Base-by-base conservation (phyloP, 2,113 vertebrate species). In the Ciconia maguari region DNA sequence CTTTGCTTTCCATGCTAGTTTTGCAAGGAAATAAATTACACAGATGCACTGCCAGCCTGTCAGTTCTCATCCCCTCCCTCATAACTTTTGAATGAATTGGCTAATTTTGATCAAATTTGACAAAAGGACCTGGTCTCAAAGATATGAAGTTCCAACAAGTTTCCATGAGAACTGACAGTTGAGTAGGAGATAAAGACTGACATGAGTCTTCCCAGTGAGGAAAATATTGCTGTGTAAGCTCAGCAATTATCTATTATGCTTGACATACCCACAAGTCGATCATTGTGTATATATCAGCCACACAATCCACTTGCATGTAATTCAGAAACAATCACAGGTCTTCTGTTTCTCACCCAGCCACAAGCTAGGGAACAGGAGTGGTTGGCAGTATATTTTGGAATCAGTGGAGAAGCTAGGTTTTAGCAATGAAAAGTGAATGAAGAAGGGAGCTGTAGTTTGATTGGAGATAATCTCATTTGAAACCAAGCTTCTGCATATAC, bases 171-270 rank as follows among this genome's bases (percentile, higher is more conserved):
- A 96, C 77, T 96, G 95, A 94, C 95, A 97, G 72, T 2, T 95
- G 93, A 96, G 93, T 96, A 96, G 95, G 93, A 94, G 89, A 95
- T 75, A 51, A 83, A 95, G 83, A 95, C 72, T 95, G 96, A 96
- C 91, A 68, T 38, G 72, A 92, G 83, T 75, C 80, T 92, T 95
- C 48, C 34, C 42, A 77, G 80, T 15, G 20, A 95, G 60, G 64
- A 90, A 95, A 96, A 97, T 95, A 94, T 87, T 95, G 89, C 83
- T 81, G 60, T 91, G 64, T 84, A 95, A 97, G 89, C 83, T 84
- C 83, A 91, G 89, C 64, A 95, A 92, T 94, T 93, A 92, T 38
- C 89, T 91, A n/a, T 87, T 91, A 89, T 10, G 55, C 42, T 83
- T 81, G 69, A 94, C 60, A 75, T 71, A 92, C 54, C 71, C 18